Conservation (phyloP, 2,797 vertebrate genomes). For the Gephyroberyx darwinii region DNA sequence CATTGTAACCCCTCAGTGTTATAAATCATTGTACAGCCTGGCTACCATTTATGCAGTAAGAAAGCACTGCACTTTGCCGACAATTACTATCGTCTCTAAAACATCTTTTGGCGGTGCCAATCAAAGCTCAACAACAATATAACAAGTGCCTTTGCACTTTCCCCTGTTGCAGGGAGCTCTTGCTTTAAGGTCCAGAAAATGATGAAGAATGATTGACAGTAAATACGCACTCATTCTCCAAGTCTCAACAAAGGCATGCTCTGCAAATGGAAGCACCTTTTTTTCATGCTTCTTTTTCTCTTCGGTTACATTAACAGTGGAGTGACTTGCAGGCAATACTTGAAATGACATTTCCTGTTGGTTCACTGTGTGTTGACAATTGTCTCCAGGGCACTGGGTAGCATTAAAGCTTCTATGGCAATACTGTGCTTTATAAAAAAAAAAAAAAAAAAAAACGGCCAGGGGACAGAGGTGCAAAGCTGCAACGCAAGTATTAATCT, state of each 20-base stretch:
- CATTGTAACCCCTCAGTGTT: slow-evolving; percentile 3
- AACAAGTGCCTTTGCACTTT: slow-evolving; percentile 45
- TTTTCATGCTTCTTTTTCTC: slow-evolving; percentile 35
- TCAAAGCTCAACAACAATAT: slow-evolving; percentile 58
- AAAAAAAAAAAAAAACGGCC: slow-evolving; percentile 62
- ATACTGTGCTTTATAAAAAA: slow-evolving; percentile 68
- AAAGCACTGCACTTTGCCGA: slow-evolving; percentile 31
- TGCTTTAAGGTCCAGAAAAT: slow-evolving; percentile 48
- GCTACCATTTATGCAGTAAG: slow-evolving; percentile 37
- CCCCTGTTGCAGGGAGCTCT: slow-evolving; percentile 25
- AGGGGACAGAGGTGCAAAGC: slow-evolving; percentile 46
- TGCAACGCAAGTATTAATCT: slow-evolving; percentile 62
- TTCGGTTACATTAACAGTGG: slow-evolving; percentile 37
- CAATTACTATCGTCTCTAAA: slow-evolving; percentile 42
- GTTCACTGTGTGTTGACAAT: slow-evolving; percentile 65
- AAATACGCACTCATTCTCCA: slow-evolving; percentile 47
- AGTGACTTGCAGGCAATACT: slow-evolving; percentile 58
- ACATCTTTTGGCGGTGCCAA: slow-evolving; percentile 58
- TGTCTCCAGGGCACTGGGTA: slow-evolving; percentile 61
- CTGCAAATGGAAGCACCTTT: slow-evolving; percentile 27
- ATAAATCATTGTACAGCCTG: slow-evolving; percentile 36
- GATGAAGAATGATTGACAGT: slow-evolving; percentile 66
- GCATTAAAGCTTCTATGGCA: slow-evolving; percentile 73
- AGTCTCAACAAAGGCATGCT: slow-evolving; percentile 41
- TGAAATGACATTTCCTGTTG: slow-evolving; percentile 69